Base-by-base conservation (phyloP, 2,113 vertebrate genomes). In the Chaetura pelagica region DNA sequence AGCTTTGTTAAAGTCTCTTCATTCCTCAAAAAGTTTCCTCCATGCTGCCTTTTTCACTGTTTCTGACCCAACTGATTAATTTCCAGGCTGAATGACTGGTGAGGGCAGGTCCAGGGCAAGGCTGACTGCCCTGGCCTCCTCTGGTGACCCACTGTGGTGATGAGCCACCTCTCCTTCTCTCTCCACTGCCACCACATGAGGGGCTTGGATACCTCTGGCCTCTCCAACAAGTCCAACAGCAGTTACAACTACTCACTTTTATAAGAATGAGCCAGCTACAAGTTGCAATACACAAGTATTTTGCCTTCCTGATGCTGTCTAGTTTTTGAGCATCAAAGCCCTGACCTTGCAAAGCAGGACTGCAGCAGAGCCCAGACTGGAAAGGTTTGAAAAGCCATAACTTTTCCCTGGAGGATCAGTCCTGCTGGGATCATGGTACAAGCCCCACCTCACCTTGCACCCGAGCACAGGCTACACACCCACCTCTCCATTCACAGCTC, bases 111-210 rank as follows among this genome's bases (percentile, higher is more conserved):
- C 46, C 29, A 16, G 32, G 35, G 22, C 7, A 7, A 35, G 17
- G 58, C 24, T 49, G 64, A 40, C 19, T 77, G 55, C 34, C 71
- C 55, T 3, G 4, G 8, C 19, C 44, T 17, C 48, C 51, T 52
- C 44, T 3, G 51, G 22, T 64, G 44, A 51, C 27, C 2, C 0
- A 1, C 15, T 7, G 3, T 0, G 6, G 35, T 6, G 54, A 48
- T 7, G 76, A 77, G 29, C 4, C 24, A 1, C 7, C 15, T 38
- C 32, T 64, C 38, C 51, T n/a, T 10, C 24, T 12, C 77, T 27
- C 81, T 17, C 58, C 5, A 7, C 38, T 73, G 44, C 24, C 3
- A 1, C 9, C 30, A 3, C 22, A 18, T 0, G 49, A 48, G 46
- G 23, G 12, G 9, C 35, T 57, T 4, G 1, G 24, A 13, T 14